Conservation (phyloP, 2,113 vertebrate species). For the Rhineura floridana region DNA sequence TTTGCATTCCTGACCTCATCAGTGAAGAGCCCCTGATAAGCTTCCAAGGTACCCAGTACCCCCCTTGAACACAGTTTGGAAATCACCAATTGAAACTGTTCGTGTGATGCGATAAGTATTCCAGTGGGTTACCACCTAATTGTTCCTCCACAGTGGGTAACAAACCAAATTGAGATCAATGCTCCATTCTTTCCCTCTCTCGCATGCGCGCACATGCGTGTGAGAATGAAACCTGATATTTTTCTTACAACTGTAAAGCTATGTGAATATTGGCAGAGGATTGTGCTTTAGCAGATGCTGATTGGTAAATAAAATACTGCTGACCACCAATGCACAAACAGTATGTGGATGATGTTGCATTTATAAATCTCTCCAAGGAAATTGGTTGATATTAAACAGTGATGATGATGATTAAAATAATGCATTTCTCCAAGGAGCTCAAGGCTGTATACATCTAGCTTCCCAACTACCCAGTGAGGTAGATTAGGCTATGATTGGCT, state of each 20-base stretch:
- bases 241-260: background rate
- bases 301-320: constrained; percentile 25
- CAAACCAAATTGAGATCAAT: background rate
- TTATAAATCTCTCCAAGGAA: background rate
- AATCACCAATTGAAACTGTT: background rate
- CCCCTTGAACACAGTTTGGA: background rate
- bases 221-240: background rate
- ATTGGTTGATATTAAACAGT: too few relatives aligned
- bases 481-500: too few relatives aligned
- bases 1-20: too few relatives aligned
- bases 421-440: background rate
- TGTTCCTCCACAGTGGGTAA: background rate
- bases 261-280: accelerated
- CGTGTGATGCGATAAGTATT: background rate
- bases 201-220: too few relatives aligned
- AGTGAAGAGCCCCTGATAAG: background rate
- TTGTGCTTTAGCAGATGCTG: constrained; percentile 9
- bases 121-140: background rate
- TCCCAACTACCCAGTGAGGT: background rate
- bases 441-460: background rate
- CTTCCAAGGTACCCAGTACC: too few relatives aligned
- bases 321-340: background rate
- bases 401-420: too few relatives aligned
- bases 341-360: background rate
- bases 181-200: background rate